Conservation (phyloP, 37 sponge, comb jelly and placozoan species). For the Ephydatia muelleri region DNA sequence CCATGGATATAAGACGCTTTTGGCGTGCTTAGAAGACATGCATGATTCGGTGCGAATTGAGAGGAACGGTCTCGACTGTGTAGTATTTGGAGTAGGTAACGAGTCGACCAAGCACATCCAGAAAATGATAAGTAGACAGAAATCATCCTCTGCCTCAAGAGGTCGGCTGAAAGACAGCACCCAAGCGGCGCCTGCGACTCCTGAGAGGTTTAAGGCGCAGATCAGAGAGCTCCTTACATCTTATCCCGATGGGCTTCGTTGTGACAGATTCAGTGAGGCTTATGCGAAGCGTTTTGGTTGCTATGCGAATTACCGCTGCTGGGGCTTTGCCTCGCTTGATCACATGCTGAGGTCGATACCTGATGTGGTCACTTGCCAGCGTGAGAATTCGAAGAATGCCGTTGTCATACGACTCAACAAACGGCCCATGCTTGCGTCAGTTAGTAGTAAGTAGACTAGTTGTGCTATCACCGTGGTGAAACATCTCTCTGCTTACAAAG, state of each 20-base stretch:
- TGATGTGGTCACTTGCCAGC: slow-evolving; percentile 4
- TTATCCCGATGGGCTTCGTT: slow-evolving; percentile 48
- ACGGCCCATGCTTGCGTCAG: not conserved
- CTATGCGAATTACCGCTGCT: slow-evolving; percentile 12
- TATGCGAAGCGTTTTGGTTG: slow-evolving; percentile 52
- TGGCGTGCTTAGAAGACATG: slow-evolving; percentile 21
- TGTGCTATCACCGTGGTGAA: too few species aligned
- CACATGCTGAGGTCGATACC: slow-evolving; percentile 15
- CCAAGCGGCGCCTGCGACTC: not conserved
- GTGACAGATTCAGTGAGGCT: slow-evolving; percentile 36
- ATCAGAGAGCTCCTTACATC: slow-evolving; percentile 36
- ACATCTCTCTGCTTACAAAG: not conserved
- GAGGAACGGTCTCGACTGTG: not conserved
- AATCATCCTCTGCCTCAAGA: not conserved
- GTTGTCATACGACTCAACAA: slow-evolving; percentile 1
- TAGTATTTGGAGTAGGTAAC: slow-evolving; percentile 32
- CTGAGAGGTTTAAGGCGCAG: slow-evolving; percentile 17
- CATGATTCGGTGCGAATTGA: slow-evolving; percentile 21
- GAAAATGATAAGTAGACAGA: slow-evolving; percentile 43
- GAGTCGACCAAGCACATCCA: slow-evolving; percentile 23
- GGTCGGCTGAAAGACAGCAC: not conserved
- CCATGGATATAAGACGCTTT: slow-evolving; percentile 36
- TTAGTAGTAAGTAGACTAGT: not conserved
- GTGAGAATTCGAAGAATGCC: not conserved
- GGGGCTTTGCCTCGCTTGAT: slow-evolving; percentile 32